A percentile compares a stretch with the other conserved stretches of the same genome.
These are phyloP conservation scores for Nomada goodeniana DNA, from an alignment of 2,888 invertebrate genomes.

Conservation along the genomic window DNA sequence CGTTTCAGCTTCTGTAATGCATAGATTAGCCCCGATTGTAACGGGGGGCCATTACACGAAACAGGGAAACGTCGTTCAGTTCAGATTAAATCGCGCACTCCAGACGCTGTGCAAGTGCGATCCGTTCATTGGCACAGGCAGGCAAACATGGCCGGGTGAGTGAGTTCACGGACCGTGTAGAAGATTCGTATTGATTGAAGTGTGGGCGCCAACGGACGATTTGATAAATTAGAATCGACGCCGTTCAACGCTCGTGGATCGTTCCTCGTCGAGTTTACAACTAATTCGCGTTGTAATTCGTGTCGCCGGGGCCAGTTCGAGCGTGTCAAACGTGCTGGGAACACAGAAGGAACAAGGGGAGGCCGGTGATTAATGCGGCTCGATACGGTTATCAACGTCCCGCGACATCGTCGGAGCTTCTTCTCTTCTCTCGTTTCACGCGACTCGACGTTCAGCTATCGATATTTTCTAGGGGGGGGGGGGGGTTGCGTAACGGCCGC, in stretches of 20 bases:
- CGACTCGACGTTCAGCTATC: neutral
- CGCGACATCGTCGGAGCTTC: conserved; percentile 18
- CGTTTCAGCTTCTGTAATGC: neutral
- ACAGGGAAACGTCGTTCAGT: conserved; percentile 42
- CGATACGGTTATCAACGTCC: conserved; percentile 53
- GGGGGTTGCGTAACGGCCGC: conserved; percentile 18
- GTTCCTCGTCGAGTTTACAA: conserved; percentile 39
- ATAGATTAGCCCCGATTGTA: neutral
- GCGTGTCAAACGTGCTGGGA: conserved; percentile 27
- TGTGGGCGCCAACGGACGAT: conserved; percentile 71
- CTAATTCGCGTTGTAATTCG: conserved; percentile 57
- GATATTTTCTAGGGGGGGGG: neutral
- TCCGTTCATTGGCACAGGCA: neutral
- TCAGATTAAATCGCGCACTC: conserved; percentile 31
- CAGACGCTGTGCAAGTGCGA: neutral
- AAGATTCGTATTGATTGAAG: conserved; percentile 73
- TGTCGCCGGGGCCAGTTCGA: conserved; percentile 44
- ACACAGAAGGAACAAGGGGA: conserved; percentile 26
- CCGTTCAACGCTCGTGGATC: conserved; percentile 47
- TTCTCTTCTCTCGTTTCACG: neutral
- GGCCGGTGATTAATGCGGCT: conserved; percentile 55
- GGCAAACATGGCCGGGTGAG: neutral
- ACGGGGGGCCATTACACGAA: conserved; percentile 1
- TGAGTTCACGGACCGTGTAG: conserved; percentile 58
- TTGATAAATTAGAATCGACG: conserved; percentile 69